Base-by-base conservation (phyloP, 2,113 vertebrate genomes). In the Spermophilus dauricus region DNA sequence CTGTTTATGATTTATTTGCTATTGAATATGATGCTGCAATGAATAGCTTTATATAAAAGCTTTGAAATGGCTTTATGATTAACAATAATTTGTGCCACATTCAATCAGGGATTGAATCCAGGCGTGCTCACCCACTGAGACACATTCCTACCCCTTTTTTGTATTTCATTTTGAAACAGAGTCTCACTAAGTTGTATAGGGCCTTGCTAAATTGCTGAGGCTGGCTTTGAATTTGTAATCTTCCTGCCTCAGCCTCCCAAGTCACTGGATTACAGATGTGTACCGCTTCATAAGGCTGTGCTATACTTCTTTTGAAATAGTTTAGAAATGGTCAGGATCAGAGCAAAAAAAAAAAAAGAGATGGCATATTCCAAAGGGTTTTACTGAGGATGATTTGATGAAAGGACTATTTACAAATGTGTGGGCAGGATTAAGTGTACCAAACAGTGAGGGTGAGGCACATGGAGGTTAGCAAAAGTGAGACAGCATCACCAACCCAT, bases 1-100 rank as follows among this genome's bases (percentile, higher is more conserved):
- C 37, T 63, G 26, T 70, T 94, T 84, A 11, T 63, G 18, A 77
- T 70, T 84, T 77, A 92, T 86, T 89, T 92, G 70, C 39, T 95
- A 63, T 70, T 84, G 63, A 87, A 34, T 30, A 48, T 70, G 18
- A 82, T 63, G 22, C 34, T 90, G 26, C 30, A 30, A 69, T 76
- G 28, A 34, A 8, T 24, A 73, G 76, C 37, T 51, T 89, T 13
- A 32, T 48, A 85, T 42, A 34, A 91, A 94, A 87, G 48, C 58
- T 92, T 97, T 82, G 22, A 22, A 18, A 34, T 16, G 16, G 13
- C 10, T 67, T 85, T 89, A 92, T 73, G 61, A 87, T 75, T 80
- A 86, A 30, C 34, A 93, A 39, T 42, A 28, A 34, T 95, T 84
- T 88, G 30, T 80, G 11, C 4, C 75, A 8, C 53, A 42, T 92